phyloP scores from a whole-genome alignment of 2,797 vertebrate species.

The Cichlasoma orientale region DNA sequence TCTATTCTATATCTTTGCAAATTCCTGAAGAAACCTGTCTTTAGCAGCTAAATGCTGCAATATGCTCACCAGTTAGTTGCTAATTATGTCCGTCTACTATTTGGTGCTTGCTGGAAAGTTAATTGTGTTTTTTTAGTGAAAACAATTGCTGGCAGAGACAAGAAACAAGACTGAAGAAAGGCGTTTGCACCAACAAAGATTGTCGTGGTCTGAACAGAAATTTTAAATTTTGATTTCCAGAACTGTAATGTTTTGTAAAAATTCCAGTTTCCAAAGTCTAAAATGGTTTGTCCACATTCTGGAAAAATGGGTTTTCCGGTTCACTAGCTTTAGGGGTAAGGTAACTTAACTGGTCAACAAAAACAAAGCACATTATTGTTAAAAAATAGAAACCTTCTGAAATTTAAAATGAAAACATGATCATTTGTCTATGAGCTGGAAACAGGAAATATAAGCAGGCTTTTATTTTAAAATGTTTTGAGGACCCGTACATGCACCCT shows the following conservation, averaged over 20 bases:
- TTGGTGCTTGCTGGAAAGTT: not conserved
- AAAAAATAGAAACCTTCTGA: not conserved
- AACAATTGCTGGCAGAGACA: not conserved
- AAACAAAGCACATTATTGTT: not conserved
- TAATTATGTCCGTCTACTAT: not conserved
- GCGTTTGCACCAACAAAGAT: not conserved
- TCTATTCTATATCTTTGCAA: not conserved
- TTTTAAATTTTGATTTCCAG: not conserved
- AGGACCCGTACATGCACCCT: not conserved
- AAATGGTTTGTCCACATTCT: not conserved
- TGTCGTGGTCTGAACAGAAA: not conserved
- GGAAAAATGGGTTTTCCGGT: not conserved
- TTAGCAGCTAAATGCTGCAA: not conserved
- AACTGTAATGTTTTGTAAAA: not conserved
- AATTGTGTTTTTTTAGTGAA: not conserved
- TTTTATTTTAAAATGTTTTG: not conserved
- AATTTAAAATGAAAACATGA: not conserved
- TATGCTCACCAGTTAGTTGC: not conserved
- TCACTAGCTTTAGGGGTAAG: not conserved
- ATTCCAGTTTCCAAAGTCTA: not conserved
- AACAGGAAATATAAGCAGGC: not conserved
- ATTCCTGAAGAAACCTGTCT: not conserved
- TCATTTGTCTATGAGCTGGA: not conserved
- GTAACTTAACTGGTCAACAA: not conserved
- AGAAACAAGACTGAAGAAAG: not conserved